Percentiles rank a stretch among this genome's conserved stretches.
phyloP scores from a whole-genome alignment of 2,797 vertebrate genomes.

The Dicrostonyx torquatus region DNA sequence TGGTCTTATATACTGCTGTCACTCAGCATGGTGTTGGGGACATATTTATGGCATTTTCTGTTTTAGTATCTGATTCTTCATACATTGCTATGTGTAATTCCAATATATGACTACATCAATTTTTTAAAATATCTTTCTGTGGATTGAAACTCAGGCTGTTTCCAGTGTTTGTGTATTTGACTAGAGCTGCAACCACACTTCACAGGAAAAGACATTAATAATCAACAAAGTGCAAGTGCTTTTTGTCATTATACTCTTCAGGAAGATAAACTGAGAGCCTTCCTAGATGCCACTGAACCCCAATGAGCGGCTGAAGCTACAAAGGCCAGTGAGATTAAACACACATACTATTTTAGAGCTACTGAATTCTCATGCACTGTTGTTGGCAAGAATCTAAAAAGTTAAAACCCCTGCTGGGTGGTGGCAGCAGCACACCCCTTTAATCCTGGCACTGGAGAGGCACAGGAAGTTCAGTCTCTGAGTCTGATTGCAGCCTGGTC shows the following conservation, averaged over 20 bases:
- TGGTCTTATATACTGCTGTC: neutral
- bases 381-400: neutral
- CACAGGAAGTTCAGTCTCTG: neutral
- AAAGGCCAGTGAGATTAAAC: neutral
- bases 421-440: neutral
- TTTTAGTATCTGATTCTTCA: neutral
- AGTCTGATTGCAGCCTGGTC: neutral
- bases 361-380: neutral
- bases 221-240: too few species aligned
- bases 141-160: neutral
- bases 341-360: neutral
- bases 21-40: neutral
- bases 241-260: neutral
- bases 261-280: neutral
- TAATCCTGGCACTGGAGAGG: neutral
- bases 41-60: neutral
- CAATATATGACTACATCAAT: neutral
- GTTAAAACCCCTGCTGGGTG: neutral
- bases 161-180: neutral
- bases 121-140: neutral
- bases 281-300: neutral
- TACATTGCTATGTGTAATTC: neutral
- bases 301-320: neutral
- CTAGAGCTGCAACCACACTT: neutral
- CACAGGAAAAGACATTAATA: neutral